phyloP scores from a whole-genome alignment of 2,797 vertebrate genomes.

The Squalus acanthias region DNA sequence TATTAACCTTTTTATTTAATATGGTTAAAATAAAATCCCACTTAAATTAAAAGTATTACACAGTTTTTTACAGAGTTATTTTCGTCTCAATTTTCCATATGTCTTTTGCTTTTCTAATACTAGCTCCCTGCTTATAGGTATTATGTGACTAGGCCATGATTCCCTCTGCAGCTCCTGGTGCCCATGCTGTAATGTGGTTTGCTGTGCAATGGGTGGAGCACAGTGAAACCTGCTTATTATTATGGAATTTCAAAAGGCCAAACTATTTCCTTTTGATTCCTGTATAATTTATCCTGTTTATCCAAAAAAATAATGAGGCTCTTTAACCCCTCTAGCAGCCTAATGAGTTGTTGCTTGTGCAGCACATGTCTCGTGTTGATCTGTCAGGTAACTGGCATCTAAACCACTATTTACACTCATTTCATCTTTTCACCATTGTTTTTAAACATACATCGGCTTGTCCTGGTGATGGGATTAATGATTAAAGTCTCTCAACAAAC shows the following conservation, averaged over 20 bases:
- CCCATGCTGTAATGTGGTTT: background rate
- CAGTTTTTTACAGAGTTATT: background rate
- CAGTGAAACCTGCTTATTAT: background rate
- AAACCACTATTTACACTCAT: background rate
- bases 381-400: background rate
- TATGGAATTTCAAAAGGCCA: conserved; percentile 1
- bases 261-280: background rate
- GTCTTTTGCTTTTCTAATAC: background rate
- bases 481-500: background rate
- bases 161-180: background rate
- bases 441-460: background rate
- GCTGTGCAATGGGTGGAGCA: background rate
- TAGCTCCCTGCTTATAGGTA: background rate
- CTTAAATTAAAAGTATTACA: background rate
- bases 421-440: background rate
- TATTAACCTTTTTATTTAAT: background rate
- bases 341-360: background rate
- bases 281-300: background rate
- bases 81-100: background rate
- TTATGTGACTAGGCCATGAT: background rate
- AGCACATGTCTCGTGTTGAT: background rate
- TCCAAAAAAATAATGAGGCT: background rate
- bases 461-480: background rate
- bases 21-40: background rate
- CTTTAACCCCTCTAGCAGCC: background rate